Evolutionary conservation across 1,140 invertebrate species (phyloP).

Genomic region (Tetramorium alpestre): DNA sequence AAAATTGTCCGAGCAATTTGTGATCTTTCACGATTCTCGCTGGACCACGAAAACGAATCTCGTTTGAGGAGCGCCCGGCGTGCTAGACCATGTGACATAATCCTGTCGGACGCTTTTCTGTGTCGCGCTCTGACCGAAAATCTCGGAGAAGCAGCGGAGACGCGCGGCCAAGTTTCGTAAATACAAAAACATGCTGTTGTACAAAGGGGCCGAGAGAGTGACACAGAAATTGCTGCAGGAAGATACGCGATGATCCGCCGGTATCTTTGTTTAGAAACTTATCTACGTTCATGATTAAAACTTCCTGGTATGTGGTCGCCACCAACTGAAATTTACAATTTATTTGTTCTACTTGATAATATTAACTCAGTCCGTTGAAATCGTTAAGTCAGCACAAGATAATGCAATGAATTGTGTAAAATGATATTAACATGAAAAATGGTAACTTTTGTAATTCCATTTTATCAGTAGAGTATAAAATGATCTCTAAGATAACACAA

Average conservation of each 20-base stretch:
- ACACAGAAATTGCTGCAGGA: slow-evolving; percentile 65
- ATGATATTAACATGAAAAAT: neutral
- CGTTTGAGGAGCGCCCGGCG: slow-evolving; percentile 68
- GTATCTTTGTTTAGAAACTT: slow-evolving; percentile 34
- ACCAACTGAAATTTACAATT: slow-evolving; percentile 19
- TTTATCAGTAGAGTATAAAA: neutral
- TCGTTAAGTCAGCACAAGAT: neutral
- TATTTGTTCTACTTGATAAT: slow-evolving; percentile 7
- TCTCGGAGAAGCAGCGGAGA: slow-evolving; percentile 41
- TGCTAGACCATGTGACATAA: slow-evolving; percentile 82
- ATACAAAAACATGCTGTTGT: slow-evolving; percentile 63
- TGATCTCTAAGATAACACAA: neutral
- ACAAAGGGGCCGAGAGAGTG: slow-evolving; percentile 63
- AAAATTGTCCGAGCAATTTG: slow-evolving; percentile 85
- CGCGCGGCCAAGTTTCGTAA: slow-evolving; percentile 56
- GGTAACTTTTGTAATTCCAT: neutral
- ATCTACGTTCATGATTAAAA: slow-evolving; percentile 66
- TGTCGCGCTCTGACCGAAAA: slow-evolving; percentile 45
- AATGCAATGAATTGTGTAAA: neutral
- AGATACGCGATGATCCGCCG: slow-evolving; percentile 41
- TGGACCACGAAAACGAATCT: slow-evolving; percentile 74
- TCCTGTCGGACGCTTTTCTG: slow-evolving; percentile 76
- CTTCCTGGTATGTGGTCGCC: slow-evolving; percentile 33
- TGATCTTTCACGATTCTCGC: slow-evolving; percentile 79
- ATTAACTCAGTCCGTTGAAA: neutral